Evolutionary conservation across 2,797 vertebrate genomes (phyloP), one percentile per base, ranked within the genome.

Genomic region (Moxostoma hubbsi): DNA sequence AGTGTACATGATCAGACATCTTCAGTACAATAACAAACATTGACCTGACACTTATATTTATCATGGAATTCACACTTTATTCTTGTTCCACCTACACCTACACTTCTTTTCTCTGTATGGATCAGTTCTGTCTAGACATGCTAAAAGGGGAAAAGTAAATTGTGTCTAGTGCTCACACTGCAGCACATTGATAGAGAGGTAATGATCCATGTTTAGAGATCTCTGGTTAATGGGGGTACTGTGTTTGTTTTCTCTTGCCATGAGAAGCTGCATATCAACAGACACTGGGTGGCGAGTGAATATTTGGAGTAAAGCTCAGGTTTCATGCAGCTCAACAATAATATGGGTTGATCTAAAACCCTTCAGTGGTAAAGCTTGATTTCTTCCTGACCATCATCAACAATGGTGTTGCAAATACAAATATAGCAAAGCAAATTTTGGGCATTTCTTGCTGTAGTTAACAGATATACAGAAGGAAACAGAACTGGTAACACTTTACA

Each of bases 181-280:
- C 59, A 77, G 49, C 57, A 49, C 36, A 13, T 58, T 24, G 51
- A 50, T 51, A 51, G 51, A 54, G 46, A 53, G 49, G 62, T 36
- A 75, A 73, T 61, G 47, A 82, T 66, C 55, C 63, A 57, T 73
- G 57, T 57, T 72, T 57, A 59, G 46, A 65, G 9, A 11, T 15
- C 62, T 73, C 45, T 5, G 18, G 47, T 78, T 70, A 54, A 16
- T 82, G 63, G 46, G 66, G 71, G 43, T 43, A 80, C 7, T 4
- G 4, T 68, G 46, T 57, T 49, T 67, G 58, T 61, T 65, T 55
- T 67, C 61, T 47, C 16, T 75, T 12, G 47, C 51, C 57, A 64
- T 43, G 43, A 58, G 51, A 73, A 70, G 9, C 45, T 51, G 15
- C 7, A 11, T 7, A 67, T 51, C 10, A 50, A 7, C 9, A 68